Conservation (phyloP, 2,797 vertebrate genomes). For the Emydoidea blandingii region DNA sequence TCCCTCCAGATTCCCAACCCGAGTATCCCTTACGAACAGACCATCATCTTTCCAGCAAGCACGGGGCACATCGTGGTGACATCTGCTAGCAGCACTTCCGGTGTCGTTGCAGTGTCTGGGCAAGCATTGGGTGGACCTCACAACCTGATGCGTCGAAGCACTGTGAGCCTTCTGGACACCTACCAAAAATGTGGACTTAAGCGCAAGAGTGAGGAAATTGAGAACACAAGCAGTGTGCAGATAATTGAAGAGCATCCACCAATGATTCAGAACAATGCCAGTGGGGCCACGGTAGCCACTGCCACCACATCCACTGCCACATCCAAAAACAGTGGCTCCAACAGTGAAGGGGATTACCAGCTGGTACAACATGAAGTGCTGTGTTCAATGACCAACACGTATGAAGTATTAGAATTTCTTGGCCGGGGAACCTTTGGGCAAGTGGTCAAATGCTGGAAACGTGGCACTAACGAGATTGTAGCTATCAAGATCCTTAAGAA, state of each 20-base stretch:
- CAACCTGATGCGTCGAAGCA: slow-evolving; percentile 98
- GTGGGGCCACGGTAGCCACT: slow-evolving; percentile 91
- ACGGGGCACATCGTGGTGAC: slow-evolving; percentile 94
- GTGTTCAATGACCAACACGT: slow-evolving; percentile 99
- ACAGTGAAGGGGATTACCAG: slow-evolving; percentile 98
- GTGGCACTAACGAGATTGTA: slow-evolving; percentile 98
- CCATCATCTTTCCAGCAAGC: slow-evolving; percentile 95
- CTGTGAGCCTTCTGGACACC: slow-evolving; percentile 97
- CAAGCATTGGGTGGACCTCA: slow-evolving; percentile 86
- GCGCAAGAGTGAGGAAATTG: slow-evolving; percentile 98
- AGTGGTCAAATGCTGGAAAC: slow-evolving; percentile 99
- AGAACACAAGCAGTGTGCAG: slow-evolving; percentile 95
- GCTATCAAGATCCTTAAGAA: slow-evolving; percentile 99
- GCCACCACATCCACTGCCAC: slow-evolving; percentile 94
- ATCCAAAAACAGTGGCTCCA: slow-evolving; percentile 97
- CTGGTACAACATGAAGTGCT: slow-evolving; percentile 98
- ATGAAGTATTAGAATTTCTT: slow-evolving; percentile 97
- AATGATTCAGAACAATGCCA: slow-evolving; percentile 96
- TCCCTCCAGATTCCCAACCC: slow-evolving; percentile 90
- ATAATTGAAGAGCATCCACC: slow-evolving; percentile 95
- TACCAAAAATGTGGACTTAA: slow-evolving; percentile 99
- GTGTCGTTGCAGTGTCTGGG: slow-evolving; percentile 86
- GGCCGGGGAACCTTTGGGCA: slow-evolving; percentile 98
- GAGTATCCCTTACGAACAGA: slow-evolving; percentile 95
- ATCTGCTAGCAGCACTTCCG: slow-evolving; percentile 93